Conservation (phyloP, 2,113 vertebrate genomes). For the Ptilorrhoa leucosticta region DNA sequence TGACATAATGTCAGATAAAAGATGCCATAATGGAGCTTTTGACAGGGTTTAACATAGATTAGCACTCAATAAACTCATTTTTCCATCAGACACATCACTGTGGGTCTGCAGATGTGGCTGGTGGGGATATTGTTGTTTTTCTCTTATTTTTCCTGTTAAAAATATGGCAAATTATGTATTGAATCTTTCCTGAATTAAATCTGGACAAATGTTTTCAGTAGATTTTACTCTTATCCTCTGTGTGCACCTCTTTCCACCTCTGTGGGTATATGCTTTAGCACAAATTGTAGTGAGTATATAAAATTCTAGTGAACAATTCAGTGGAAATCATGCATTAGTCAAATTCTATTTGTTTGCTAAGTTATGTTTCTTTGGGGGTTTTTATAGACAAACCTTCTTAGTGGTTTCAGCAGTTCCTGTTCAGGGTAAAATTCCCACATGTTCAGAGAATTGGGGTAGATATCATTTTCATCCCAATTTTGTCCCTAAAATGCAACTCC, state of each 20-base stretch:
- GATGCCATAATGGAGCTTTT: slow-evolving; percentile 36
- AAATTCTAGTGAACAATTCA: background rate
- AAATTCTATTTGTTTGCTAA: background rate
- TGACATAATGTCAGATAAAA: slow-evolving; percentile 40
- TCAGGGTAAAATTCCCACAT: background rate
- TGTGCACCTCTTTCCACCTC: background rate
- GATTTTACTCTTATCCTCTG: background rate
- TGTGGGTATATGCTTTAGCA: background rate
- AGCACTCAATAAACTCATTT: slow-evolving; percentile 13
- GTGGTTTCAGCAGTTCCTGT: background rate
- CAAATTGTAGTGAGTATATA: background rate
- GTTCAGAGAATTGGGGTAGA: background rate
- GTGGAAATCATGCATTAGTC: background rate
- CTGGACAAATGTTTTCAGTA: background rate
- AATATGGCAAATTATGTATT: background rate
- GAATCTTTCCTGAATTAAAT: background rate
- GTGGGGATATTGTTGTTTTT: background rate
- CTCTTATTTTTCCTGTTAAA: background rate
- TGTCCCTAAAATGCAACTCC: background rate
- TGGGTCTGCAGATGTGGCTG: background rate
- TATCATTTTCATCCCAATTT: background rate
- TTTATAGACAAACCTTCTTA: background rate
- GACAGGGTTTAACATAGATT: slow-evolving; percentile 18
- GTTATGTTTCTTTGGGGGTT: background rate
- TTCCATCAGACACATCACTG: background rate